Evolutionary conservation across 64 coral and sea anemone species (phyloP).

Genomic region (Trachythela sp.): DNA sequence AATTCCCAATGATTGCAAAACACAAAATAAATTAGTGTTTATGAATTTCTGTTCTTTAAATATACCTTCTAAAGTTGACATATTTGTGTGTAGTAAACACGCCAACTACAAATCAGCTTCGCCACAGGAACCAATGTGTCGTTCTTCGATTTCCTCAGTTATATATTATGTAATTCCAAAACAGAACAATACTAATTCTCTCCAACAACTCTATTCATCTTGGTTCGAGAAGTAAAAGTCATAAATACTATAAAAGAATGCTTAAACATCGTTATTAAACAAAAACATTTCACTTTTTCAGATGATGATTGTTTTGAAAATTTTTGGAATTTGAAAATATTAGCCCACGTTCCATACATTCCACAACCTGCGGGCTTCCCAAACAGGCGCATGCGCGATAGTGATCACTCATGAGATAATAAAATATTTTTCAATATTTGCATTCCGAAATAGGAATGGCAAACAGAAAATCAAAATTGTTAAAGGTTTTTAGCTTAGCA

Average conservation of each 20-base stretch:
- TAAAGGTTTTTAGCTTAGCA: too few relatives aligned
- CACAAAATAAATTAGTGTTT: neutral
- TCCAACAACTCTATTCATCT: neutral
- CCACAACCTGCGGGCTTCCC: neutral
- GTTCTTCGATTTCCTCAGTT: neutral
- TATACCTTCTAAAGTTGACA: neutral
- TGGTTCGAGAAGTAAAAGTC: neutral
- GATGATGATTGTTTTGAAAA: neutral
- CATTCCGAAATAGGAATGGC: too few relatives aligned
- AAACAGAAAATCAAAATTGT: too few relatives aligned
- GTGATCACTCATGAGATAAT: too few relatives aligned
- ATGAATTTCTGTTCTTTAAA: neutral
- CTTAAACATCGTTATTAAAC: neutral
- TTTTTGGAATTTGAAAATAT: neutral
- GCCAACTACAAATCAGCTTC: neutral
- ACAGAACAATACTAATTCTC: neutral
- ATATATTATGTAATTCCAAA: neutral
- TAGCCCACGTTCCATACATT: neutral
- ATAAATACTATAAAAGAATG: neutral
- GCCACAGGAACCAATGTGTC: neutral
- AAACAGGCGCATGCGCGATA: neutral
- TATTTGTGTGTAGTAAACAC: neutral
- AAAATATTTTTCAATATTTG: too few relatives aligned
- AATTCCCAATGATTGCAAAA: neutral
- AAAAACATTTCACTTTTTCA: neutral